These are phyloP conservation scores for Salticus scenicus DNA, from an alignment of 2,888 invertebrate genomes.

Conservation along the genomic window DNA sequence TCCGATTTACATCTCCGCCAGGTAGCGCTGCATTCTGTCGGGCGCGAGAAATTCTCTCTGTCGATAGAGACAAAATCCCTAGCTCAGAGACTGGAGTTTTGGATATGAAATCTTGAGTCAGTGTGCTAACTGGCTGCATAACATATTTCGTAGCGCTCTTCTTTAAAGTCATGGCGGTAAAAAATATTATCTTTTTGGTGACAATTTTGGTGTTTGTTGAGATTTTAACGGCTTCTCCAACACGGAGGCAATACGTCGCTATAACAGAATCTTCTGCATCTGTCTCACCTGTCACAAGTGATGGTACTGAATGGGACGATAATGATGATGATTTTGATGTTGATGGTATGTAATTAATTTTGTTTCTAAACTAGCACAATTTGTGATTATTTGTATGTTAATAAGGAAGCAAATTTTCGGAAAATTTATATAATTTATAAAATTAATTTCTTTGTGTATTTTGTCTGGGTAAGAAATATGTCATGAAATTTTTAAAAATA, in stretches of 20 bases:
- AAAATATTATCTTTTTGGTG: constrained; percentile 15
- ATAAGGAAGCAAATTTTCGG: too few relatives aligned
- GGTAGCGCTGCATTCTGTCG: constrained; percentile 24
- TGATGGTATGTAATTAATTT: constrained; percentile 34
- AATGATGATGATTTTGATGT: constrained; percentile 51
- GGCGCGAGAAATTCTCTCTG: constrained; percentile 28
- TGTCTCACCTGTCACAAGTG: constrained; percentile 15
- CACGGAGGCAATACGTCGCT: constrained; percentile 15
- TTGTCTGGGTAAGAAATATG: too few relatives aligned
- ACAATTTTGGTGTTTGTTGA: constrained; percentile 19
- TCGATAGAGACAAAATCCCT: constrained; percentile 40
- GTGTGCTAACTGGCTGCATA: neutral
- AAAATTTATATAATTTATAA: too few relatives aligned
- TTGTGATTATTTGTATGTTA: neutral
- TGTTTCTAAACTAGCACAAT: neutral
- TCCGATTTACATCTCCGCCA: neutral
- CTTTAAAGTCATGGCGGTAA: constrained; percentile 1
- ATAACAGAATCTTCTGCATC: constrained; percentile 42
- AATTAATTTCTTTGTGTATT: too few relatives aligned
- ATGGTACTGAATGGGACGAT: constrained; percentile 35
- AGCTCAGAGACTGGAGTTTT: constrained; percentile 22
- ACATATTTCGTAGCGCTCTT: neutral
- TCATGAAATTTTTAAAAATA: too few relatives aligned
- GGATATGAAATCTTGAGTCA: constrained; percentile 37
- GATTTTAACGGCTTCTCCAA: constrained; percentile 30